Conservation (phyloP, 1,140 invertebrate species). For the Saccostrea echinata region DNA sequence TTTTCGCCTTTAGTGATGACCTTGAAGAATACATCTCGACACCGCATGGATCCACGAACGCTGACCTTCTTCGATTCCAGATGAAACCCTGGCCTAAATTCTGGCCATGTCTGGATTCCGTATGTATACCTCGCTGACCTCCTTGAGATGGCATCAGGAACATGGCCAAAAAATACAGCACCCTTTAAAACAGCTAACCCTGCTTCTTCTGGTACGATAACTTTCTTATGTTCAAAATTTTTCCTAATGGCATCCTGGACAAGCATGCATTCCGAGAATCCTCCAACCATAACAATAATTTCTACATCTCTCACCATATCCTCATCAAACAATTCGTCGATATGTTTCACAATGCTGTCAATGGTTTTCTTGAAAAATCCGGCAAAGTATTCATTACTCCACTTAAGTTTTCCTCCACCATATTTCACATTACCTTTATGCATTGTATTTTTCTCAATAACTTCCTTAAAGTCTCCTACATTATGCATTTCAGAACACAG, state of each 20-base stretch:
- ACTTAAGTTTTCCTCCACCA: slow-evolving; percentile 43
- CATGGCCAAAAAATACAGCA: slow-evolving; percentile 56
- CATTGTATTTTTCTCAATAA: slow-evolving; percentile 30
- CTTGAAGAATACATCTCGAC: slow-evolving; percentile 50
- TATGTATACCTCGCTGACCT: slow-evolving; percentile 51
- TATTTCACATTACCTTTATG: slow-evolving; percentile 25
- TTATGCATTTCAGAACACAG: background rate
- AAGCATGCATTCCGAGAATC: slow-evolving; percentile 58
- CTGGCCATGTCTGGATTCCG: slow-evolving; percentile 55
- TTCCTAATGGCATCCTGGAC: slow-evolving; percentile 49
- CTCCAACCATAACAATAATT: slow-evolving; percentile 59
- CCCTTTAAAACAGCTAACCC: slow-evolving; percentile 57
- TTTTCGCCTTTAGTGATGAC: slow-evolving; percentile 40
- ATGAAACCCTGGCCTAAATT: slow-evolving; percentile 42
- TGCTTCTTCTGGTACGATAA: slow-evolving; percentile 51
- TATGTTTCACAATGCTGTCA: slow-evolving; percentile 46
- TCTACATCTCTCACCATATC: slow-evolving; percentile 29
- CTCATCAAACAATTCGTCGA: slow-evolving; percentile 51
- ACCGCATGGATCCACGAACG: slow-evolving; percentile 3
- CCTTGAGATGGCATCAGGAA: slow-evolving; percentile 47
- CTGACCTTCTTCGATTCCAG: background rate
- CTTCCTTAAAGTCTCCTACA: slow-evolving; percentile 1
- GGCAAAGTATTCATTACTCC: slow-evolving; percentile 9
- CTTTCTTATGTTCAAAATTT: slow-evolving; percentile 38
- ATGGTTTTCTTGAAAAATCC: slow-evolving; percentile 47